Conservation (phyloP, 2,888 invertebrate genomes). For the Augiades crinisus region DNA sequence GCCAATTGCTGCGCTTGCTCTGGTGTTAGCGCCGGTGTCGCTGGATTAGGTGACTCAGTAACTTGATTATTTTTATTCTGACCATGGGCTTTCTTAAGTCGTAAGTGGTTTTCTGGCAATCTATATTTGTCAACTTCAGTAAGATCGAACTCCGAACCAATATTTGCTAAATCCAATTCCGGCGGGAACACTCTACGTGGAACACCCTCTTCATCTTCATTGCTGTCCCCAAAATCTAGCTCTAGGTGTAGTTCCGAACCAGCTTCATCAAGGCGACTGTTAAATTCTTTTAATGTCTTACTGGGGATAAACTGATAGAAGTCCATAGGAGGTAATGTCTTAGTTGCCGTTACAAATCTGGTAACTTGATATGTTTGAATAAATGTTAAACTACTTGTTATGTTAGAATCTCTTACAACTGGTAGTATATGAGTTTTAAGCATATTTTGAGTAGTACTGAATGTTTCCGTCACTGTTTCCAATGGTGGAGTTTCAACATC, state of each 20-base stretch:
- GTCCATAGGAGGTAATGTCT: constrained; percentile 93
- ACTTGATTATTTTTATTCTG: constrained; percentile 71
- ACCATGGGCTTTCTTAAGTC: constrained; percentile 73
- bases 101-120: constrained; percentile 75
- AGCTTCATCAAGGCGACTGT: constrained; percentile 92
- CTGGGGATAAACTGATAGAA: constrained; percentile 93
- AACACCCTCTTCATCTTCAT: constrained; percentile 82
- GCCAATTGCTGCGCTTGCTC: constrained; percentile 90
- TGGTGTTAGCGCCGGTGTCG: constrained; percentile 80
- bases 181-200: constrained; percentile 80
- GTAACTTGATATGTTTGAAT: constrained; percentile 95
- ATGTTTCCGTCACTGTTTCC: constrained; percentile 94
- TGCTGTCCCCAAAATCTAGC: constrained; percentile 91
- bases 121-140: constrained; percentile 85
- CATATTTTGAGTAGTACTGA: constrained; percentile 94
- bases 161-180: constrained; percentile 86
- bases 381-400: constrained; percentile 89
- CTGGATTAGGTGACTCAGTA: constrained; percentile 72
- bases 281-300: constrained; percentile 93
- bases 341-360: constrained; percentile 93
- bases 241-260: constrained; percentile 93
- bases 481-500: constrained; percentile 92
- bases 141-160: constrained; percentile 87
- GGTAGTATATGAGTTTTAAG: constrained; percentile 94
- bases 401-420: constrained; percentile 86